Percentiles rank a stretch among this genome's conserved stretches.
phyloP scores from a whole-genome alignment of 2,113 vertebrate species.

The Burhinus bistriatus region DNA sequence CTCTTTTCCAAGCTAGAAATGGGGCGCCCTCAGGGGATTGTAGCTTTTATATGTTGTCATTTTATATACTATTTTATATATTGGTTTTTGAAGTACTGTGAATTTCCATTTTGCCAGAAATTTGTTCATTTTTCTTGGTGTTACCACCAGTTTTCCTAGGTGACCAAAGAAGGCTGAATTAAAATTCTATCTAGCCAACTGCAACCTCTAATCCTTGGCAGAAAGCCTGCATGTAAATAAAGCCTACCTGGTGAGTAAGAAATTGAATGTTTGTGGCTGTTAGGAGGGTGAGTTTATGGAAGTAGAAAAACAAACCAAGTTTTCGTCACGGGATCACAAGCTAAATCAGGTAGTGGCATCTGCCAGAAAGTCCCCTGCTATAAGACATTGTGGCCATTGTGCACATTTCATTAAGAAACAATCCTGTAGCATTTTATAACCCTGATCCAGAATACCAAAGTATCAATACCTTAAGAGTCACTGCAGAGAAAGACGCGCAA shows the following conservation, averaged over 20 bases:
- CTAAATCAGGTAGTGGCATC: background rate
- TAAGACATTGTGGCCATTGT: background rate
- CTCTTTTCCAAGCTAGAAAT: background rate
- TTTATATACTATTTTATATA: background rate
- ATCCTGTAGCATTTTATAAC: background rate
- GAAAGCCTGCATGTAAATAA: background rate
- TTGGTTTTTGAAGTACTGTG: background rate
- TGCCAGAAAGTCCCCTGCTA: background rate
- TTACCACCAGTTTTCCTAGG: background rate
- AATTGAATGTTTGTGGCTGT: background rate
- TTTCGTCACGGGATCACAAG: background rate
- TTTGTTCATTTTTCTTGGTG: background rate
- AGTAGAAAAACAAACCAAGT: background rate
- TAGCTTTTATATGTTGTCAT: background rate
- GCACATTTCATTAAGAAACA: background rate
- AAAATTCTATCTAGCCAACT: background rate
- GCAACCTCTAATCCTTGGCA: background rate
- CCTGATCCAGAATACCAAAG: background rate
- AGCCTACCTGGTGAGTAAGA: background rate
- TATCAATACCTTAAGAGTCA: background rate
- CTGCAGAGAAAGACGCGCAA: background rate
- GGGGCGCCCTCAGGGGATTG: background rate
- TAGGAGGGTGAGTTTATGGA: background rate
- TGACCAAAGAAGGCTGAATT: background rate
- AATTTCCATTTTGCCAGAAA: background rate